These are phyloP conservation scores for Paralichthys olivaceus DNA, from an alignment of 2,113 vertebrate genomes.

Conservation along the genomic window DNA sequence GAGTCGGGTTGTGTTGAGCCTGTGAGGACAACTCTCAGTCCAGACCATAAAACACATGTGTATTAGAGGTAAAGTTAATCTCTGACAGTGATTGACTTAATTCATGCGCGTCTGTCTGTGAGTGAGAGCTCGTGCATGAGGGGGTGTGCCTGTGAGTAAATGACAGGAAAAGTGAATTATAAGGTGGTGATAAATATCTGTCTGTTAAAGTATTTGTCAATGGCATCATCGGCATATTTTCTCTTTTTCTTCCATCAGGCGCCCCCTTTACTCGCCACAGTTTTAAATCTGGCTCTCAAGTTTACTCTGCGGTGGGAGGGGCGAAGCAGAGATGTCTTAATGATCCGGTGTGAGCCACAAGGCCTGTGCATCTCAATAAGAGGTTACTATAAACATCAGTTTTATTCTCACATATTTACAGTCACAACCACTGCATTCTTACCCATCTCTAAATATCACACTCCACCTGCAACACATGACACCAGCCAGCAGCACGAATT, in stretches of 20 bases:
- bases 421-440: background rate
- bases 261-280: conserved; percentile 41
- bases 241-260: background rate
- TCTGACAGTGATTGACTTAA: conserved; percentile 1
- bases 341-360: conserved; percentile 45
- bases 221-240: conserved; percentile 24
- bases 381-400: conserved; percentile 17
- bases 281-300: conserved; percentile 43
- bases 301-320: conserved; percentile 64
- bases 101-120: background rate
- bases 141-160: background rate
- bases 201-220: conserved; percentile 21
- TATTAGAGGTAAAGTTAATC: conserved; percentile 14
- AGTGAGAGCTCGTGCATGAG: background rate
- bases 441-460: background rate
- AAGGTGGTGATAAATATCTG: conserved; percentile 22
- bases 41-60: conserved; percentile 12
- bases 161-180: conserved; percentile 12
- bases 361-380: conserved; percentile 50
- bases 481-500: background rate
- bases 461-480: conserved; percentile 3
- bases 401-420: conserved; percentile 4
- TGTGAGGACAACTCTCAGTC: conserved; percentile 54
- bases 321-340: conserved; percentile 61
- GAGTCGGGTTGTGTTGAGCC: conserved; percentile 11